Evolutionary conservation across 2,113 vertebrate species (phyloP).

Genomic region (Calyptommatus sinebrachiatus): DNA sequence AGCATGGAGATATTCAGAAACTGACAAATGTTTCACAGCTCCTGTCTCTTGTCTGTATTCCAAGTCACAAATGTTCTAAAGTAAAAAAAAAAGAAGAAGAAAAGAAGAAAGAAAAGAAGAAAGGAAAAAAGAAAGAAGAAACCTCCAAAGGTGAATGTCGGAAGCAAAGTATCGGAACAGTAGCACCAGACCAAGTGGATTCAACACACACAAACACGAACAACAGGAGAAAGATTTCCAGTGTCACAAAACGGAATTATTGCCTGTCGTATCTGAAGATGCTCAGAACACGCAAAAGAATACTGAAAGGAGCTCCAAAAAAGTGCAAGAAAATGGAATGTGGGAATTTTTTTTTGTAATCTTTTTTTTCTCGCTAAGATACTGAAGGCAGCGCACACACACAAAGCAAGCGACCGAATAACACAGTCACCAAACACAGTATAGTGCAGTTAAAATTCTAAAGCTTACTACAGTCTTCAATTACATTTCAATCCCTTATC

Average conservation of each 20-base stretch:
- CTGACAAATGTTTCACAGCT: constrained; percentile 73
- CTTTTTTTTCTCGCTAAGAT: constrained; percentile 73
- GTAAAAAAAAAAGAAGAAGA: constrained; percentile 71
- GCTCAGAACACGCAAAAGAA: constrained; percentile 78
- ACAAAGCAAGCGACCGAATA: constrained; percentile 78
- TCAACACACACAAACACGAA: constrained; percentile 82
- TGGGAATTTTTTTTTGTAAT: constrained; percentile 38
- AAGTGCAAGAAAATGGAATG: constrained; percentile 81
- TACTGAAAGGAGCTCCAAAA: constrained; percentile 68
- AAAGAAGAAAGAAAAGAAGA: constrained; percentile 73
- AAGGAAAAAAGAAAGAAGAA: constrained; percentile 70
- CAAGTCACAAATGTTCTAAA: constrained; percentile 83
- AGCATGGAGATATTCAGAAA: constrained; percentile 78
- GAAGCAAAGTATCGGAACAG: constrained; percentile 69
- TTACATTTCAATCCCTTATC: constrained; percentile 71
- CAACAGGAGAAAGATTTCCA: constrained; percentile 75
- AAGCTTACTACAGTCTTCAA: constrained; percentile 79
- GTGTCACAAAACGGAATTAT: constrained; percentile 84
- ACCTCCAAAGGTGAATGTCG: constrained; percentile 75
- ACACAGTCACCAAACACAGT: constrained; percentile 82
- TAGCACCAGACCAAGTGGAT: constrained; percentile 79
- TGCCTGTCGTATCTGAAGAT: constrained; percentile 80
- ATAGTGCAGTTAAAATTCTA: constrained; percentile 81
- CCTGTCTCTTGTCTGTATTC: constrained; percentile 81
- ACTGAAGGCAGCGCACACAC: constrained; percentile 77